Conservation (phyloP, 2,888 invertebrate genomes). For the Holacanthella duospinosa region DNA sequence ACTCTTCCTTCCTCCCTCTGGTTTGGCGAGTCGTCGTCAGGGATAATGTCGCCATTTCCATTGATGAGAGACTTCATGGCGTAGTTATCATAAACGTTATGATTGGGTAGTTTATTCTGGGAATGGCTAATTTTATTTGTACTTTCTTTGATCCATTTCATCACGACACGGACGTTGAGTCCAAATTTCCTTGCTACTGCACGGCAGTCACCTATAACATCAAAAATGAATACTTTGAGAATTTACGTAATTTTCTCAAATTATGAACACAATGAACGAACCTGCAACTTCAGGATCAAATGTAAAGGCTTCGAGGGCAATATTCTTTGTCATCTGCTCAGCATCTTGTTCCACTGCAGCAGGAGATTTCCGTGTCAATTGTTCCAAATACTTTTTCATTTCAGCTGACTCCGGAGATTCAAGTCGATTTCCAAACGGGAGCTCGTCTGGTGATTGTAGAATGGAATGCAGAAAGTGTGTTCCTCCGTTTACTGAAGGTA, state of each 20-base stretch:
- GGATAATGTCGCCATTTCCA: background rate
- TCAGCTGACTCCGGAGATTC: background rate
- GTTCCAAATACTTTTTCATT: background rate
- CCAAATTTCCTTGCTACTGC: slow-evolving; percentile 35
- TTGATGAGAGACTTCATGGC: slow-evolving; percentile 7
- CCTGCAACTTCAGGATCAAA: slow-evolving; percentile 31
- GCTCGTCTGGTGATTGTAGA: background rate
- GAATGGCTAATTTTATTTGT: background rate
- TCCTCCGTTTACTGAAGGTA: background rate
- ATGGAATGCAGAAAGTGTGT: background rate
- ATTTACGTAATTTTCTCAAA: no score
- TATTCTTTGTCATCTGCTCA: slow-evolving; percentile 18
- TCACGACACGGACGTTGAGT: slow-evolving; percentile 30
- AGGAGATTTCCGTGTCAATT: background rate
- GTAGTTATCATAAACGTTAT: background rate
- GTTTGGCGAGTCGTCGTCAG: background rate
- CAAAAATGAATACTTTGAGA: no score
- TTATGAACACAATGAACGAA: no score
- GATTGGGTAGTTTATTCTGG: no score
- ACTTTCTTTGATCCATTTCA: slow-evolving; percentile 33
- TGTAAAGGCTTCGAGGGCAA: slow-evolving; percentile 30
- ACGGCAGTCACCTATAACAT: slow-evolving; percentile 23
- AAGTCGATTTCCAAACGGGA: background rate
- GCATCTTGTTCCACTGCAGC: background rate
- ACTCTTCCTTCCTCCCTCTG: background rate